Evolutionary conservation across 2,888 invertebrate genomes (phyloP), one percentile per base, ranked within the genome.

Genomic region (Agrenia bidenticulata): DNA sequence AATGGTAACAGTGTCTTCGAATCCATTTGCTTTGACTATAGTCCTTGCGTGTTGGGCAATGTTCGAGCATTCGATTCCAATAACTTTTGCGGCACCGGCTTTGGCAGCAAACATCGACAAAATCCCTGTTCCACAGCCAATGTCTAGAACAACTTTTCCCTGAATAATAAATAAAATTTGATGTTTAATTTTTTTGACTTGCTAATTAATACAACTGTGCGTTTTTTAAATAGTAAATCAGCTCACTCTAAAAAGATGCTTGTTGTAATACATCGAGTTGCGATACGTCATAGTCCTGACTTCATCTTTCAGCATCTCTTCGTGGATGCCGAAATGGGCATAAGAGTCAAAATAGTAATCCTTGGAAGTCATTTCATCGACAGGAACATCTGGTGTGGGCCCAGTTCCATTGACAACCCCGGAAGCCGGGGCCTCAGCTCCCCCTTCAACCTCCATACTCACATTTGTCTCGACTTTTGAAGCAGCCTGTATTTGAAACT

Each of bases 271-370:
- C 92, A 99, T 98, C 13, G 99, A 95, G 80, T 98, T 98, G 61
- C 97, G 88, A 81, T 99, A 99, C 1, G 98, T 98, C 69, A 95
- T 85, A 17, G 99, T 99, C 62, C 99, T 87, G 27, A 99, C 96
- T 85, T 99, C 98, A 81, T 99, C 99, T 82, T 99, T 99, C 70
- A 99, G 83, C 99, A 99, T 99, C 83, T 99, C 99, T 84, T 99
- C 99, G 80, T 99, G 99, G 77, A 99, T 99, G 53, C 98, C 99
- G 81, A 99, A 99, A 83, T 99, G 99, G 57, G 99, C 99, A 80
- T 99, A 99, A 0, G 98, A 99, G 82, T 99, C 99, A 80, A 99
- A 99, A 81, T 99, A 99, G 81, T 99, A 99, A 81, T 99, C 99
- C 77, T 96, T 87, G 5, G 98, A 98, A 1, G 99, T 99, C 98